Evolutionary conservation across 30 jellyfish, hydroid and myxozoan species (phyloP).

Genomic region (Aurelia sp.): DNA sequence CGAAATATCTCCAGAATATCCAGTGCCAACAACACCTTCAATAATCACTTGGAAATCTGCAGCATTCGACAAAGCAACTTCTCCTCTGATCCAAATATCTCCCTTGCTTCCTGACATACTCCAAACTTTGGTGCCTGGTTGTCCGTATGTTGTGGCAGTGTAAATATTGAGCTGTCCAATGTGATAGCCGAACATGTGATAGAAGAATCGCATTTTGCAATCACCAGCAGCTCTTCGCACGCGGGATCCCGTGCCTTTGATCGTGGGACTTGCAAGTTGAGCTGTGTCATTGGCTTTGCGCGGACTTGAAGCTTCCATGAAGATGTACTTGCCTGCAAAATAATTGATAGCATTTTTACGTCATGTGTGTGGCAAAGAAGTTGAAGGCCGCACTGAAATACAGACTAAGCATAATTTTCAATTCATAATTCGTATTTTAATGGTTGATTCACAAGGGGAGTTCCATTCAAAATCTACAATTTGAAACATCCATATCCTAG

Average conservation of each 20-base stretch:
- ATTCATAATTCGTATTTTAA: no score
- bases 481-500: no score
- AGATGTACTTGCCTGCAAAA: slow-evolving; percentile 85
- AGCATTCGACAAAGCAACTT: slow-evolving; percentile 55
- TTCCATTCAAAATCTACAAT: no score
- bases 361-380: no score
- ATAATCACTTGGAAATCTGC: slow-evolving; percentile 94
- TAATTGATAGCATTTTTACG: not conserved
- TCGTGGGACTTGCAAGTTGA: slow-evolving; percentile 84
- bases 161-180: slow-evolving; percentile 83
- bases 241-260: slow-evolving; percentile 79
- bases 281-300: slow-evolving; percentile 92
- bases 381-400: no score
- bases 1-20: slow-evolving; percentile 91
- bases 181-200: slow-evolving; percentile 94
- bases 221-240: slow-evolving; percentile 72
- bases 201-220: slow-evolving; percentile 90
- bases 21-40: slow-evolving; percentile 88
- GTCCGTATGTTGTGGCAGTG: slow-evolving; percentile 93
- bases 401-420: no score
- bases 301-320: slow-evolving; percentile 91
- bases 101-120: slow-evolving; percentile 83
- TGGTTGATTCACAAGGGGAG: no score
- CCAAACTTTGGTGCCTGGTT: slow-evolving; percentile 75
- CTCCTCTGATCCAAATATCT: slow-evolving; percentile 82